Conservation (phyloP, 2,113 vertebrate species). For the Psilopogon haemacephalus region DNA sequence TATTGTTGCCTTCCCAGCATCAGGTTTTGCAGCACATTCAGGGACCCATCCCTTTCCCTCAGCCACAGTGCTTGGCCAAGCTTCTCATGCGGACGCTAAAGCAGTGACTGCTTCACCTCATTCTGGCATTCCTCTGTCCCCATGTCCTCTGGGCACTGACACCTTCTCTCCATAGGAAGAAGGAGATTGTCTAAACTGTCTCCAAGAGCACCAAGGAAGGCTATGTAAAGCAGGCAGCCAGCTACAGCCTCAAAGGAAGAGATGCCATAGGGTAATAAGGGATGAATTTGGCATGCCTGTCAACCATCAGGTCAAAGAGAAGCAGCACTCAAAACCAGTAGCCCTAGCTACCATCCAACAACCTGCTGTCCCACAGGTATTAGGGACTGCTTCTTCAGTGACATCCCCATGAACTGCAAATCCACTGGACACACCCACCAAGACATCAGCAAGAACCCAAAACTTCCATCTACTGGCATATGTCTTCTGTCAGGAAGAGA, state of each 20-base stretch:
- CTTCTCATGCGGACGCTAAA: not conserved
- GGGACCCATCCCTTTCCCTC: not conserved
- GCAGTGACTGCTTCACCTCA: not conserved
- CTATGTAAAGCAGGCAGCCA: not conserved
- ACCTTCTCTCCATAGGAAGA: accelerated
- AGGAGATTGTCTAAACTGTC: not conserved
- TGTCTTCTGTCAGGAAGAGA: not conserved
- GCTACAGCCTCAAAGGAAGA: not conserved
- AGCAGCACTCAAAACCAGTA: not conserved
- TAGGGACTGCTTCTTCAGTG: not conserved
- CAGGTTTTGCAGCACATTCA: not conserved
- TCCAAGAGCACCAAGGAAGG: not conserved
- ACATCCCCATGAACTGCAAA: not conserved
- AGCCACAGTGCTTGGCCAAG: not conserved
- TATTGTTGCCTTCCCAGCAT: not conserved
- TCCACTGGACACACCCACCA: not conserved
- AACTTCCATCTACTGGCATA: not conserved
- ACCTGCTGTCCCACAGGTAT: not conserved
- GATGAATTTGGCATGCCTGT: accelerated
- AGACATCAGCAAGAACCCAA: not conserved
- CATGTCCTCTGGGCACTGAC: not conserved
- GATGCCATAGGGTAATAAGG: not conserved
- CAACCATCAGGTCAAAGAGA: not conserved
- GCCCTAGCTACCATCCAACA: not conserved
- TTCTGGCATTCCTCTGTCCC: not conserved